phyloP scores from a whole-genome alignment of 2,797 vertebrate genomes.

The Pteronotus mesoamericanus region DNA sequence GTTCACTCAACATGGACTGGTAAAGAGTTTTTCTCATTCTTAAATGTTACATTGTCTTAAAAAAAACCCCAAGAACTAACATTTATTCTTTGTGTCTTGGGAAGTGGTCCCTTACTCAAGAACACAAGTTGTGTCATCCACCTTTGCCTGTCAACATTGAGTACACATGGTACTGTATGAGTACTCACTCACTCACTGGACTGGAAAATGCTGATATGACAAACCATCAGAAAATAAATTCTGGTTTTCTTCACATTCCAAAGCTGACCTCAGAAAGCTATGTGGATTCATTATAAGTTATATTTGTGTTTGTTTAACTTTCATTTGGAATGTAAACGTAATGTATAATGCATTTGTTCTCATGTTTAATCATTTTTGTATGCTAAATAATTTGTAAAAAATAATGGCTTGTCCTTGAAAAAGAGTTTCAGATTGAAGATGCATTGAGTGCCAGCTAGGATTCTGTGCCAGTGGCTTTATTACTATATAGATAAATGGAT shows the following conservation, averaged over 20 bases:
- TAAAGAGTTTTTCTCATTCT: not conserved
- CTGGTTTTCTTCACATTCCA: not conserved
- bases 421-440: not conserved
- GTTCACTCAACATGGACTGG: not conserved
- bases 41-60: not conserved
- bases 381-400: not conserved
- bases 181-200: not conserved
- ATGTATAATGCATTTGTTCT: not conserved
- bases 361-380: not conserved
- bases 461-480: not conserved
- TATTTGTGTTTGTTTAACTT: not conserved
- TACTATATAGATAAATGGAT: not conserved
- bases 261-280: not conserved
- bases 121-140: not conserved
- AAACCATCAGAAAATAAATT: not conserved
- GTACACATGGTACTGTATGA: not conserved
- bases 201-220: not conserved
- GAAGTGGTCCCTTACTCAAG: not conserved
- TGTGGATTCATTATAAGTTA: not conserved
- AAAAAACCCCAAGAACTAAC: not conserved
- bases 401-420: not conserved
- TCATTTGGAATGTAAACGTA: slow-evolving; percentile 23
- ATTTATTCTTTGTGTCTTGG: not conserved
- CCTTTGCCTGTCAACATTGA: not conserved
- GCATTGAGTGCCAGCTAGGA: not conserved